phyloP scores from a whole-genome alignment of 2,888 invertebrate species.

The Drosophila robusta region DNA sequence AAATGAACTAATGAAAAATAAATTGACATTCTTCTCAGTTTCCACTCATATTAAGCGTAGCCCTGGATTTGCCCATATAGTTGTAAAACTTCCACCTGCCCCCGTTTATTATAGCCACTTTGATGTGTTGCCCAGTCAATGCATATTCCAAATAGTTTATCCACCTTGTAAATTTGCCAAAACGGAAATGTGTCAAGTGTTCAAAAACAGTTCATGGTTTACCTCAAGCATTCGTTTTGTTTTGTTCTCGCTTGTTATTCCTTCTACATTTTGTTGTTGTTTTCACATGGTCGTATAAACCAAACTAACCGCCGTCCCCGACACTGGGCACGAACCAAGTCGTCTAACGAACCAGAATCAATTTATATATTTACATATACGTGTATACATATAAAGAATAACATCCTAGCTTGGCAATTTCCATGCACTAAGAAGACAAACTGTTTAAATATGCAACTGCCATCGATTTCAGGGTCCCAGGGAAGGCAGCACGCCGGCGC shows the following conservation, averaged over 20 bases:
- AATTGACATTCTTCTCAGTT: too few species aligned
- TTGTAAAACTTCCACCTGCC: neutral
- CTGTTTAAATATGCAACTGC: slow-evolving; percentile 20
- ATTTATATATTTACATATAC: slow-evolving; percentile 17
- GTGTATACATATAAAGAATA: slow-evolving; percentile 13
- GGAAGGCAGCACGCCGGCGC: slow-evolving; percentile 87
- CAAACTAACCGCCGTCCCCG: slow-evolving; percentile 21
- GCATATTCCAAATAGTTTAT: slow-evolving; percentile 15
- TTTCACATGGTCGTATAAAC: neutral
- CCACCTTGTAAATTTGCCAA: slow-evolving; percentile 35
- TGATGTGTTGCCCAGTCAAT: slow-evolving; percentile 38
- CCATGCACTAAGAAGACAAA: slow-evolving; percentile 9
- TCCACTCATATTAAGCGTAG: neutral
- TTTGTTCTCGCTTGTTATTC: slow-evolving; percentile 33
- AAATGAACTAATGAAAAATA: too few species aligned
- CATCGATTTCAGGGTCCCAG: slow-evolving; percentile 82
- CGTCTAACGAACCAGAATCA: slow-evolving; percentile 17
- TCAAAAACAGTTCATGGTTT: slow-evolving; percentile 13
- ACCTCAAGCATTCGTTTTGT: slow-evolving; percentile 28
- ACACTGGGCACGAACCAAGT: slow-evolving; percentile 24
- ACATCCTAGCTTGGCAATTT: slow-evolving; percentile 12
- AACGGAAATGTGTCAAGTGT: slow-evolving; percentile 38
- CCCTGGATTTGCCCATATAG: neutral
- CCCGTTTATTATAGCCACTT: slow-evolving; percentile 7
- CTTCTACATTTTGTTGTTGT: slow-evolving; percentile 21